Base-by-base conservation (phyloP, 2,888 invertebrate species). In the Platycheirus rosarum region DNA sequence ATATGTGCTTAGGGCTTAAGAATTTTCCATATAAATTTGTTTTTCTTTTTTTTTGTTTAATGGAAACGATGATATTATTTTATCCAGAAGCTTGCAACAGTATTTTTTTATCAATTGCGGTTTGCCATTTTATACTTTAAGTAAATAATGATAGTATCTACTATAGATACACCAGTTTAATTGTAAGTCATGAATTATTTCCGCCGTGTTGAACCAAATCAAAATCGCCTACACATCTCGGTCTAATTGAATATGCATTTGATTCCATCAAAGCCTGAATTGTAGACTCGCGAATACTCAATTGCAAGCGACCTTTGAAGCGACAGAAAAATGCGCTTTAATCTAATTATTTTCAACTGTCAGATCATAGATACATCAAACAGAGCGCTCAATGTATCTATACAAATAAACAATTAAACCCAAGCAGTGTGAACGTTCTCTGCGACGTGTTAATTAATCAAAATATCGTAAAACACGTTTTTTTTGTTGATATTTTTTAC, bases 301-400 rank as follows among this genome's bases (percentile, higher is more conserved):
- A 9, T 55, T 55, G 55, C 46, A 69, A 46, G 57, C 9, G 37
- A 46, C 44, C 69, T 48, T 29, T 44, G 37, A 9, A 20, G 13
- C 8, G 8, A 8, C 23, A 23, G 14, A 40, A 48, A 40, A 49
- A 29, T n/a, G 71, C 48, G 7, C 49, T 32, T 66, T 60, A 79
- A 80, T 70, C 70, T 57, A 75, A 60, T 75, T 70, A 80, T 55
- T 44, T 53, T 18, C 62, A 80, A 75, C 66, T 75, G 60, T 37
- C 70, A 26, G 48, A 23, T n/a, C 48, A 7, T 57, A 63, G 35
- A 23, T 4, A 69, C 75, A 75, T 69, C 68, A 69, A 66, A 73
- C 9, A 55, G 53, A 53, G 42, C 53, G 40, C 63, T 42, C 13
- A 35, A 57, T 35, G 13, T 32, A 32, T 46, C 32, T 42, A 60